Evolutionary conservation across 35 echinoderm and acorn worm species (phyloP).

Genomic region (Stichopus chloronotus): DNA sequence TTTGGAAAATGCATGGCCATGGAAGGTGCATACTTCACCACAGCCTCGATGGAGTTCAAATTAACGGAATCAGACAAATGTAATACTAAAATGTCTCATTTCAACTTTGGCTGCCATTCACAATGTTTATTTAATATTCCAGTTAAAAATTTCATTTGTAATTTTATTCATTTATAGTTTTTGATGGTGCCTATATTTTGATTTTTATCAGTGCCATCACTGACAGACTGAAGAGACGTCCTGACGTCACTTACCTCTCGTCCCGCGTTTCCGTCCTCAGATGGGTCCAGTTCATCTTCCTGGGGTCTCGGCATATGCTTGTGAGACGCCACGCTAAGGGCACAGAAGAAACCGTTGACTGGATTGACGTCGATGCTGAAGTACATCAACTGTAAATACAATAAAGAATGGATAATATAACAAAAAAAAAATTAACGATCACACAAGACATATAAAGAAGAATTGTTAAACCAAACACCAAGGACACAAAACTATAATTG

Average conservation of each 20-base stretch:
- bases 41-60: too few species aligned
- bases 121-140: too few species aligned
- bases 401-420: not conserved
- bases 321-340: slow-evolving; percentile 79
- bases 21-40: too few species aligned
- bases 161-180: too few species aligned
- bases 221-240: not conserved
- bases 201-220: too few species aligned
- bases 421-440: not conserved
- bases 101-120: too few species aligned
- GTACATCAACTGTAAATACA: slow-evolving; percentile 76
- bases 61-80: too few species aligned
- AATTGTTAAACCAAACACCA: not conserved
- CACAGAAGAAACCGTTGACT: slow-evolving; percentile 91
- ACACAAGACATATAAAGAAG: not conserved
- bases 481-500: not conserved
- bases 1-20: too few species aligned
- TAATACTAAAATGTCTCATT: too few species aligned
- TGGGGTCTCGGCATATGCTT: slow-evolving; percentile 91
- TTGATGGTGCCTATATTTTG: too few species aligned
- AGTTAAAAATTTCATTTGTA: too few species aligned
- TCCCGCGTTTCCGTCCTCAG: slow-evolving; percentile 15
- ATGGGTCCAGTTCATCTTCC: slow-evolving; percentile 48
- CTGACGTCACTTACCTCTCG: slow-evolving; percentile 70
- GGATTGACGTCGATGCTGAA: slow-evolving; percentile 75